phyloP scores from a whole-genome alignment of 2,888 invertebrate species.

The Meganola albula region DNA sequence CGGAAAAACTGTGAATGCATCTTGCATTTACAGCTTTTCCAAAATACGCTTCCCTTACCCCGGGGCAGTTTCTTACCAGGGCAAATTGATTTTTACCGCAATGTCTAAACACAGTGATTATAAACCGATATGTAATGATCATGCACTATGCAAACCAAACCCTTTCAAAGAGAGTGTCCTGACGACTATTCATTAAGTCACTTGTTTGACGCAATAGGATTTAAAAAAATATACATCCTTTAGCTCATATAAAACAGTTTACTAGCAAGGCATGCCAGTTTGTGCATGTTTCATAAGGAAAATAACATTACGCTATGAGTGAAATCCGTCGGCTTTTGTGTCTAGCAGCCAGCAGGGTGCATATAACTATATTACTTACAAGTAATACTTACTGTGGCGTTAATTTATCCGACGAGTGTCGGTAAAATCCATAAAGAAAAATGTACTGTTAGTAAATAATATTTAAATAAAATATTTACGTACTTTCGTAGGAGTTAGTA shows the following conservation, averaged over 20 bases:
- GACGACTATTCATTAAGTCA: too few relatives aligned
- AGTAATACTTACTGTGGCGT: slow-evolving; percentile 46
- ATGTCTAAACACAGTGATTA: too few relatives aligned
- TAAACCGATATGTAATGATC: too few relatives aligned
- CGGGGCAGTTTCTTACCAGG: too few relatives aligned
- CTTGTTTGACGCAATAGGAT: too few relatives aligned
- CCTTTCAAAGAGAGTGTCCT: too few relatives aligned
- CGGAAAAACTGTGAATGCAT: too few relatives aligned
- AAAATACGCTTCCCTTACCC: too few relatives aligned
- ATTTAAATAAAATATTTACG: slow-evolving; percentile 6
- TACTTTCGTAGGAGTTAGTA: background rate
- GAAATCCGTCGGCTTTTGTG: slow-evolving; percentile 40
- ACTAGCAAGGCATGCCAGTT: slow-evolving; percentile 24
- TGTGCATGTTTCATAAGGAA: slow-evolving; percentile 26
- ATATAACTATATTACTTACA: slow-evolving; percentile 49
- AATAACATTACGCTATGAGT: slow-evolving; percentile 31
- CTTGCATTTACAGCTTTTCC: too few relatives aligned
- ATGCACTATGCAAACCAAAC: too few relatives aligned
- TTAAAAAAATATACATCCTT: too few relatives aligned
- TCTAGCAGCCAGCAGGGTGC: slow-evolving; percentile 39
- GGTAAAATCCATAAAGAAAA: slow-evolving; percentile 5
- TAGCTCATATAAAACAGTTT: slow-evolving; percentile 15
- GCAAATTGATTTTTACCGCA: too few relatives aligned
- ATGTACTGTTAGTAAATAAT: slow-evolving; percentile 2
- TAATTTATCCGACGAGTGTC: slow-evolving; percentile 33